These are phyloP conservation scores for Drosophila kuntzei DNA, from an alignment of 2,888 invertebrate species.

Conservation along the genomic window DNA sequence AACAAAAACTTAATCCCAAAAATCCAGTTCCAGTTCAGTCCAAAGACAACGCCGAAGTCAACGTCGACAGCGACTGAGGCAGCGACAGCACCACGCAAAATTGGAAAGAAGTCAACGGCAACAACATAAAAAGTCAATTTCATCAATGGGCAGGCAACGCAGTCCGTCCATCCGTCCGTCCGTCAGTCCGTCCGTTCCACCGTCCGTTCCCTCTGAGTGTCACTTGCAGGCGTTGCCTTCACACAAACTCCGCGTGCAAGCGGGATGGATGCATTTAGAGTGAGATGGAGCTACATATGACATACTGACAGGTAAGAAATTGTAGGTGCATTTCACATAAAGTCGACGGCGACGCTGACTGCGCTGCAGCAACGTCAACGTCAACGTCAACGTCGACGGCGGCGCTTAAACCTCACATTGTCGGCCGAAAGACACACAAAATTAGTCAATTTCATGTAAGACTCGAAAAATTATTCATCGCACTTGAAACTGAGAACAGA, in stretches of 20 bases:
- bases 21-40: slow-evolving; percentile 71
- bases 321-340: slow-evolving; percentile 73
- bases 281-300: slow-evolving; percentile 36
- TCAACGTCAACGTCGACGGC: no score
- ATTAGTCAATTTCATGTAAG: slow-evolving; percentile 82
- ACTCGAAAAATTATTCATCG: slow-evolving; percentile 50
- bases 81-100: slow-evolving; percentile 55
- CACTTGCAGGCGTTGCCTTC: slow-evolving; percentile 73
- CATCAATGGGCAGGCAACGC: slow-evolving; percentile 79
- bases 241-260: slow-evolving; percentile 47
- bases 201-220: slow-evolving; percentile 49
- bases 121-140: slow-evolving; percentile 83
- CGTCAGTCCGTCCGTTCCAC: slow-evolving; percentile 18
- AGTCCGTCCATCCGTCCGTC: slow-evolving; percentile 21
- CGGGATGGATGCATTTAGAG: slow-evolving; percentile 23
- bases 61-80: slow-evolving; percentile 14
- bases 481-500: slow-evolving; percentile 49
- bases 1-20: slow-evolving; percentile 84
- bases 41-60: slow-evolving; percentile 25
- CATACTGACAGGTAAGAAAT: slow-evolving; percentile 73
- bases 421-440: slow-evolving; percentile 48
- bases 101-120: slow-evolving; percentile 70
- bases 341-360: slow-evolving; percentile 29
- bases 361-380: no score
- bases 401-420: slow-evolving; percentile 31